These are phyloP conservation scores for Gastrophryne carolinensis DNA, from an alignment of 2,797 vertebrate species.

Conservation along the genomic window DNA sequence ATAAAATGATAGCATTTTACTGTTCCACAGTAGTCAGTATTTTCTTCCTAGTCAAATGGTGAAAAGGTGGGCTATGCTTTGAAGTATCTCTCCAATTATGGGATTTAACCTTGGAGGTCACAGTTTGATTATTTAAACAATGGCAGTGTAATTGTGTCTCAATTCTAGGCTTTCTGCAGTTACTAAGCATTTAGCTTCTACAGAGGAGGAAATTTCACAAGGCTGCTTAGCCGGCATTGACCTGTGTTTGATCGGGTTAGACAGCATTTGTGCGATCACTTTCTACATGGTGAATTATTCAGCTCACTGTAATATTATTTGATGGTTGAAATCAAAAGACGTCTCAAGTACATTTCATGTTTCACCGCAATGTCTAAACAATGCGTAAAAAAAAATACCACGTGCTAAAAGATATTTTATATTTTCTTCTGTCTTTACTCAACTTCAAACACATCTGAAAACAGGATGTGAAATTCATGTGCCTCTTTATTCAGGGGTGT, in stretches of 20 bases:
- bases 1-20: conserved; percentile 79
- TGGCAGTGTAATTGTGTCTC: conserved; percentile 88
- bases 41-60: conserved; percentile 72
- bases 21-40: conserved; percentile 73
- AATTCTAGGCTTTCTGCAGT: conserved; percentile 84
- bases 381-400: not conserved
- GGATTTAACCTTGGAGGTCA: conserved; percentile 97
- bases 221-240: conserved; percentile 76
- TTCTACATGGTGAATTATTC: conserved; percentile 74
- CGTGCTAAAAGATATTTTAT: conserved; percentile 21
- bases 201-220: conserved; percentile 83
- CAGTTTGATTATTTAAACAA: conserved; percentile 98
- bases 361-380: conserved; percentile 56
- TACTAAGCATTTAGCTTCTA: conserved; percentile 77
- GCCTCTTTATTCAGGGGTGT: conserved; percentile 61
- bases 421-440: conserved; percentile 2
- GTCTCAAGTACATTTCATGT: conserved; percentile 60
- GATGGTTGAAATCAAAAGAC: conserved; percentile 64
- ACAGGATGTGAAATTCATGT: conserved; percentile 64
- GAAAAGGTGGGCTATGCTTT: conserved; percentile 93
- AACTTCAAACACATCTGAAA: conserved; percentile 39
- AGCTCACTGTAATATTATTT: conserved; percentile 68
- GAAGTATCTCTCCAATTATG: conserved; percentile 99
- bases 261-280: conserved; percentile 69
- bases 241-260: conserved; percentile 87